These are phyloP conservation scores for Lutjanus argentimaculatus DNA, from an alignment of 2,797 vertebrate species.

Conservation along the genomic window DNA sequence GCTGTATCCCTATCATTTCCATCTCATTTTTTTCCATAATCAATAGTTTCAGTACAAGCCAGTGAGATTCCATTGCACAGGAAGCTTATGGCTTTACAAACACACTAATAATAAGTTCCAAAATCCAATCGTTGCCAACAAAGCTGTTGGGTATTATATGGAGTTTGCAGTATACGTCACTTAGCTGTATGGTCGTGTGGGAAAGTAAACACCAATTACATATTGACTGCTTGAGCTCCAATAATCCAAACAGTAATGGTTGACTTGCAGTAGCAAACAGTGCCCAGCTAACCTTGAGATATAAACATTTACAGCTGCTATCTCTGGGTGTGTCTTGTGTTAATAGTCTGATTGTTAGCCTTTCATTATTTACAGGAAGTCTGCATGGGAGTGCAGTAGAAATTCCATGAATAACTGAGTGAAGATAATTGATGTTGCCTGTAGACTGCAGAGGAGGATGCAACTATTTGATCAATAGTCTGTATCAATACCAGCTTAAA, in stretches of 20 bases:
- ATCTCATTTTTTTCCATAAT: neutral
- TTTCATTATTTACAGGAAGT: constrained; percentile 45
- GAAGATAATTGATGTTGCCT: constrained; percentile 48
- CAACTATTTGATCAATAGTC: constrained; percentile 47
- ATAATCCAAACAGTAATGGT: constrained; percentile 12
- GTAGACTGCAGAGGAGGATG: constrained; percentile 27
- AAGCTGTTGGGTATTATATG: neutral
- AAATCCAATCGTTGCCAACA: neutral
- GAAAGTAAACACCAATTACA: constrained; percentile 48
- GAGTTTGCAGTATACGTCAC: neutral
- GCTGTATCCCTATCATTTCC: neutral
- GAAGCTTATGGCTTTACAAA: neutral
- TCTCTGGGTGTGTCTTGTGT: constrained; percentile 6
- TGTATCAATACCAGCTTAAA: constrained; percentile 33
- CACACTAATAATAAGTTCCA: neutral
- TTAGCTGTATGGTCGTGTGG: constrained; percentile 1
- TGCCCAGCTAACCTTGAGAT: constrained; percentile 39
- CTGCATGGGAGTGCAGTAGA: constrained; percentile 25
- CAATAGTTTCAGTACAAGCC: neutral
- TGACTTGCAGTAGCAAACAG: constrained; percentile 16
- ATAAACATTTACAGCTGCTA: constrained; percentile 40
- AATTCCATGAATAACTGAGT: constrained; percentile 43
- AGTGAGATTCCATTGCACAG: neutral
- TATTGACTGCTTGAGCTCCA: constrained; percentile 20
- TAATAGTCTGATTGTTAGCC: constrained; percentile 12